Base-by-base conservation (phyloP, 1,140 invertebrate genomes). In the Drosophila mayri region DNA sequence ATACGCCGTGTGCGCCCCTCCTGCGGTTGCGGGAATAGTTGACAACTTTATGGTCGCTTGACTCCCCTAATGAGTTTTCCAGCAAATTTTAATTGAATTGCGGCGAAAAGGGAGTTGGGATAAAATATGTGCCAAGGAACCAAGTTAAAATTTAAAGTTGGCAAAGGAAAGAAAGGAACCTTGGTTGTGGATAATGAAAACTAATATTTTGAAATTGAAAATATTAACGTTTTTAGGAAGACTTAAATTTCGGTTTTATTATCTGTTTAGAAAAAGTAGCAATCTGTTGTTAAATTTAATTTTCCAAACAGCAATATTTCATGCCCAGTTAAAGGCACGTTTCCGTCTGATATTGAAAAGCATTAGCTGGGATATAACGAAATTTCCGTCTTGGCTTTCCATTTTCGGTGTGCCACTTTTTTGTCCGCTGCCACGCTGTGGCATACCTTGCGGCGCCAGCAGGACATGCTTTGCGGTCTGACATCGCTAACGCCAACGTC, bases 41-140 rank as follows among this genome's bases (percentile, higher is more conserved):
- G 63, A 87, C 63, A 84, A 61, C 64, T 90, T 88, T 77, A 78
- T 90, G 85, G 76, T 79, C 76, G 84, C 67, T 88, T 78, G 80
- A 78, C 49, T 71, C 70, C 60, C 64, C 49, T 83, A 87, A 88
- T 80, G 84, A 88, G 62, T 74, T 87, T 68, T 44, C 50, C 25
- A 44, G 50, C 46, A 58, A 79, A 83, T 84, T 82, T 79, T 84
- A 84, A 84, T 84, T 84, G 70, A 84, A 84, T 84, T 70, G 66
- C 62, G 66, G 66, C 25, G 32, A 8, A 11, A 4, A 3, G 4
- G 32, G 20, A 43, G 20, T 22, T 20, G 47, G 66, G 38, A 20
- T 25, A 37, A 44, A 55, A 22, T 55, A 52, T 66, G 66, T 28
- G 30, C 6, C 5, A 58, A 58, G 12, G 25, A 63, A 20, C 12